Evolutionary conservation across 2,888 invertebrate species (phyloP).

Genomic region (Agrenia bidenticulata): DNA sequence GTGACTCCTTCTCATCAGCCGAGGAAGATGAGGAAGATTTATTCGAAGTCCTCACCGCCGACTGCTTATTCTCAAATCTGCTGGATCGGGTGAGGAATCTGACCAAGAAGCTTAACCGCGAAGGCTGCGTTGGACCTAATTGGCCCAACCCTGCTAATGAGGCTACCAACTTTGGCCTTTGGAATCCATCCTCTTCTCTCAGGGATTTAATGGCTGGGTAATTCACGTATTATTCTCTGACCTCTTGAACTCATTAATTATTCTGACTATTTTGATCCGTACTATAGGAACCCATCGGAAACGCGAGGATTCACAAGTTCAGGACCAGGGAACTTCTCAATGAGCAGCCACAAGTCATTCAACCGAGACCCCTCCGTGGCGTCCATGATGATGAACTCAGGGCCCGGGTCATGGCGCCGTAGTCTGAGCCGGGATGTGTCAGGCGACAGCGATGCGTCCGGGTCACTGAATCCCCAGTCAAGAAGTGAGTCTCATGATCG

Average conservation of each 20-base stretch:
- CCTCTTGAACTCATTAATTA: background rate
- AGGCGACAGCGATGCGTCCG: conserved; percentile 70
- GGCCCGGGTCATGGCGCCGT: conserved; percentile 62
- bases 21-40: conserved; percentile 78
- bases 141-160: conserved; percentile 62
- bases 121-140: conserved; percentile 68
- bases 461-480: conserved; percentile 57
- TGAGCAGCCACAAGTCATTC: conserved; percentile 36
- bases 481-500: conserved; percentile 42
- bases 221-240: background rate
- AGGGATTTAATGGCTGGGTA: conserved; percentile 49
- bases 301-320: conserved; percentile 34
- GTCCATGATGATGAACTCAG: conserved; percentile 47
- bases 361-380: conserved; percentile 58
- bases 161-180: conserved; percentile 43
- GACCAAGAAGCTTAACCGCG: conserved; percentile 80
- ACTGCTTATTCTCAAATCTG: conserved; percentile 74
- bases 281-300: conserved; percentile 44
- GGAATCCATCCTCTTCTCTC: conserved; percentile 37
- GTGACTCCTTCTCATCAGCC: conserved; percentile 86
- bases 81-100: conserved; percentile 69
- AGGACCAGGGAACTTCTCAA: conserved; percentile 17
- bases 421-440: conserved; percentile 69
- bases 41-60: conserved; percentile 86
- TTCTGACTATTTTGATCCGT: background rate